These are phyloP conservation scores for Muscicapa comitata DNA, from an alignment of 2,797 vertebrate genomes.

Conservation along the genomic window DNA sequence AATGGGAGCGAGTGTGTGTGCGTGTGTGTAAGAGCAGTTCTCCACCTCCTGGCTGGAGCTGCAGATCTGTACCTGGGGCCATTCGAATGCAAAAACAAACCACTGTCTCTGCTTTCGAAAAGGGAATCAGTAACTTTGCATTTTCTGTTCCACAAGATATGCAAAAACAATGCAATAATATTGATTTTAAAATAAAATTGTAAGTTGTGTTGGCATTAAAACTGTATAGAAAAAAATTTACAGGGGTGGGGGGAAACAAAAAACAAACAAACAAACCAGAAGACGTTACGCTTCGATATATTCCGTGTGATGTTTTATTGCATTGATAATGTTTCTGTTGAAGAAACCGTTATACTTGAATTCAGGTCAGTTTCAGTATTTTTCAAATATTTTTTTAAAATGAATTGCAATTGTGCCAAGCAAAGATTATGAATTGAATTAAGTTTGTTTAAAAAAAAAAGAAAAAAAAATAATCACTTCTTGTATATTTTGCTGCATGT, in stretches of 20 bases:
- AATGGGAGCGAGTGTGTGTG: background rate
- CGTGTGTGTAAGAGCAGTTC: slow-evolving; percentile 50
- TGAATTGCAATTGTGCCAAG: slow-evolving; percentile 85
- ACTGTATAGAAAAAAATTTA: slow-evolving; percentile 77
- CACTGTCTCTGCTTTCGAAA: slow-evolving; percentile 77
- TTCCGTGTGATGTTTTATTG: slow-evolving; percentile 84
- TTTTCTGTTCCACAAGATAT: slow-evolving; percentile 96
- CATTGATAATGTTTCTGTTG: slow-evolving; percentile 88
- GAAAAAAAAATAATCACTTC: slow-evolving; percentile 70
- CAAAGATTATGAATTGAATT: slow-evolving; percentile 77
- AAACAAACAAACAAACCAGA: slow-evolving; percentile 28
- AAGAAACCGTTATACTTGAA: slow-evolving; percentile 97
- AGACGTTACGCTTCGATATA: slow-evolving; percentile 76
- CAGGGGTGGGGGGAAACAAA: background rate
- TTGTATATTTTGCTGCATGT: slow-evolving; percentile 89
- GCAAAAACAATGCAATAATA: slow-evolving; percentile 99
- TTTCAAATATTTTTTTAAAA: slow-evolving; percentile 85
- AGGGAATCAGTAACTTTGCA: slow-evolving; percentile 79
- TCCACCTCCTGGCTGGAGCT: slow-evolving; percentile 39
- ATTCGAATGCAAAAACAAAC: slow-evolving; percentile 72
- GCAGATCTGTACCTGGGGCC: slow-evolving; percentile 64
- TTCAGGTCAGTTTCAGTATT: slow-evolving; percentile 93
- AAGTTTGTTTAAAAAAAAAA: slow-evolving; percentile 75
- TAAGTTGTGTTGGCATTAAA: slow-evolving; percentile 80
- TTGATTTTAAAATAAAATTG: slow-evolving; percentile 86